These are phyloP conservation scores for Enteromius treurensis DNA, from an alignment of 2,797 vertebrate genomes.

Conservation along the genomic window DNA sequence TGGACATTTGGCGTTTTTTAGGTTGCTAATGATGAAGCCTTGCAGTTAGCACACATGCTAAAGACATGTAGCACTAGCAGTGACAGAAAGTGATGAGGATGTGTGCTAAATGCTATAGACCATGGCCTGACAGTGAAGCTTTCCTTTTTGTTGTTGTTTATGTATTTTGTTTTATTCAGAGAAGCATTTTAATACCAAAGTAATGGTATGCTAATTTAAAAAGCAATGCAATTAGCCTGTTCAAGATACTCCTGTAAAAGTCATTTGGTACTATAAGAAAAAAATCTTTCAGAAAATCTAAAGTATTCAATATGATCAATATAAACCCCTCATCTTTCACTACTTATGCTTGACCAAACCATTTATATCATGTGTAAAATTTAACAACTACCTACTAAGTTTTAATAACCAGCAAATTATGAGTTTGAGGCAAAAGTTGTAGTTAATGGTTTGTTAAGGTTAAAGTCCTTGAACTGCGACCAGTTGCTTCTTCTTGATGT, in stretches of 20 bases:
- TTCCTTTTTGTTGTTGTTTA: neutral
- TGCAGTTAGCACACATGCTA: neutral
- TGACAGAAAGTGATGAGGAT: neutral
- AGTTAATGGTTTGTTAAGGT: neutral
- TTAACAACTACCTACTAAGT: neutral
- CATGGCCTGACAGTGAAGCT: neutral
- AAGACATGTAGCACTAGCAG: neutral
- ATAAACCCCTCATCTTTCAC: neutral
- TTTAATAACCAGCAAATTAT: neutral
- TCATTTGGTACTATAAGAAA: neutral
- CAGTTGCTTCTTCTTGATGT: neutral
- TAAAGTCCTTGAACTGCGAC: neutral
- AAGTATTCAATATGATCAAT: neutral
- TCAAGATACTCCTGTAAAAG: neutral
- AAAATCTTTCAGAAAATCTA: neutral
- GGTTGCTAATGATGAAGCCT: neutral
- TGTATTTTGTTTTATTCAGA: neutral
- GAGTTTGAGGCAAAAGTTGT: neutral
- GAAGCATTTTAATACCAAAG: neutral
- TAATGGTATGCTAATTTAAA: neutral
- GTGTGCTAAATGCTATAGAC: neutral
- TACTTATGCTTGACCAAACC: neutral
- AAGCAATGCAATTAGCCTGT: neutral
- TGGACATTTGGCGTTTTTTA: neutral
- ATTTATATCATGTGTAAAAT: neutral